Evolutionary conservation across 2,113 vertebrate species (phyloP), one percentile per base, ranked within the genome.

Genomic region (Xiphophorus hellerii): DNA sequence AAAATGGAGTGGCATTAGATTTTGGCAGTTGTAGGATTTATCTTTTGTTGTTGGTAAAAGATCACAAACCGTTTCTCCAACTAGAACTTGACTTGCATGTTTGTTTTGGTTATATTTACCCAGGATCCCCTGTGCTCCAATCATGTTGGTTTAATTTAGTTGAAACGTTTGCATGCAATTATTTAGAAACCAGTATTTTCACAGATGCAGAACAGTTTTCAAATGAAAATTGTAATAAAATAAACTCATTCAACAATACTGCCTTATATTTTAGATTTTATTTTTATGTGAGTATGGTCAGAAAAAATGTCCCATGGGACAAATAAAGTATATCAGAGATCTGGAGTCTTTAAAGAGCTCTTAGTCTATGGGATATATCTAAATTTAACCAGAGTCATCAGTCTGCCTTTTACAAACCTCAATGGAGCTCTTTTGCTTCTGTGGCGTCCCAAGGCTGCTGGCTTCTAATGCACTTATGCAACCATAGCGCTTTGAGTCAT

Each of bases 381-480:
- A 30, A 31, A 64, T 5, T 29, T 42, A 54, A 10, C 44, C 1
- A 14, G 5, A 22, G 17, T 64, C 72, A n/a, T 29, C 65, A 71
- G 22, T 76, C 68, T 0, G 29, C 31, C 68, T 85, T 69, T 81
- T 14, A 69, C 8, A 4, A 1, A 65, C 28, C 63, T 60, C 60
- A 35, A 20, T 35, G 37, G 5, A 73, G 39, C 78, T 67, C 0
- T 3, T 0, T 54, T 63, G 62, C 74, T 48, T 74, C 68, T 71
- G 33, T 0, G 17, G 44, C 39, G 4, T 82, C 74, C 84, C 39
- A 20, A 76, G 73, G 87, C 85, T 30, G 82, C 70, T 3, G 62
- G 28, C 30, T 54, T 64, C 77, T 86, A 86, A 90, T 86, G 86
- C 78, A 79, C 80, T 86, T 84, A 88, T 27, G 66, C 80, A 87